Evolutionary conservation across 2,888 invertebrate genomes (phyloP), one percentile per base, ranked within the genome.

Genomic region (Scaptomyza reducta): DNA sequence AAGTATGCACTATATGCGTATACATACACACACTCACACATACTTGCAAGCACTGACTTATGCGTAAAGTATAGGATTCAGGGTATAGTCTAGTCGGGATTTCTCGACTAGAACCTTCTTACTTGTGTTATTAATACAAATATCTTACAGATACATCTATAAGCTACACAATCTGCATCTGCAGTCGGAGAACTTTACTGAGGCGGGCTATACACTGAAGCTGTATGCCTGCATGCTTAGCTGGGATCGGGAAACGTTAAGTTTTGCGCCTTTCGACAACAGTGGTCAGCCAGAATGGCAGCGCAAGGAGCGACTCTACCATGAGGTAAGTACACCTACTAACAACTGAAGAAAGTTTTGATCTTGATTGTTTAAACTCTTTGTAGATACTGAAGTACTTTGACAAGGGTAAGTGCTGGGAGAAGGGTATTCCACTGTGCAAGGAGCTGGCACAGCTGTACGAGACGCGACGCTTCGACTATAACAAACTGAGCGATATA

Each of bases 361-460:
- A 6, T 10, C 27, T 25, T 6, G 1, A n/a, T 9, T 11, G 10
- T 1, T 2, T 33, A 0, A 22, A 22, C 7, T 33, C 14, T 4
- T 38, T 73, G 9, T 38, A 96, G 92, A 98, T 98, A 45, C 94
- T 98, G 56, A 95, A 96, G 87, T 97, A 98, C 90, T 98, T 98
- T 89, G 98, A 98, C 89, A 95, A 96, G 74, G 98, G 98, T 79
- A 98, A 98, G 95, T 97, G 97, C 83, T 99, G 98, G 98, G 99
- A 99, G 90, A 97, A 98, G 92, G 98, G 98, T 1, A 95, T 98
- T 38, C 97, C 98, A 0, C 90, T 99, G 40, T 95, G 97, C 77
- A 97, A 98, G 88, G 98, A 98, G 90, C 91, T 99, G 70, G 97
- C 97, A 0, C 94, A 94, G 11, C 93, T 98, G 1, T 98, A 98